phyloP scores from a whole-genome alignment of 1,140 invertebrate genomes.

The Harpegnathos saltator region DNA sequence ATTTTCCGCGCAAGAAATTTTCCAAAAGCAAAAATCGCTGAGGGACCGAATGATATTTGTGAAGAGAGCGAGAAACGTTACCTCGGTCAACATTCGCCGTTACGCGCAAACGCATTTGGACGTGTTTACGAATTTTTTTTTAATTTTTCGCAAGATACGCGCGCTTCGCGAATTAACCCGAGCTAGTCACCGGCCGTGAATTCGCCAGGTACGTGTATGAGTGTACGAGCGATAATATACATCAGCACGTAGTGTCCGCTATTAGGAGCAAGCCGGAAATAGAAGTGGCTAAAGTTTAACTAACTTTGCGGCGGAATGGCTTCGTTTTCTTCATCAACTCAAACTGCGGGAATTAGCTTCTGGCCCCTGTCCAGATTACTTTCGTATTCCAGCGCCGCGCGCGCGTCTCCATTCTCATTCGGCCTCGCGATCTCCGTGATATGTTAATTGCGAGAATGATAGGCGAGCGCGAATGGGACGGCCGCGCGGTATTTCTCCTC shows the following conservation, averaged over 20 bases:
- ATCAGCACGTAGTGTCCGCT: slow-evolving; percentile 56
- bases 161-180: too few species aligned
- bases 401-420: slow-evolving; percentile 65
- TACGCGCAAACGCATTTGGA: not conserved
- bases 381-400: slow-evolving; percentile 48
- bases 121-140: not conserved
- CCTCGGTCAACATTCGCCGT: too few species aligned
- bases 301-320: slow-evolving; percentile 74
- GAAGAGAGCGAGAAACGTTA: too few species aligned
- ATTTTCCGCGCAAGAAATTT: too few species aligned
- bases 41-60: too few species aligned
- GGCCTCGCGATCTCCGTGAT: slow-evolving; percentile 58
- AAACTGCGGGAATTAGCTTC: slow-evolving; percentile 80
- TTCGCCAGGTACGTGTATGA: not conserved
- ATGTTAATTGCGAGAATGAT: slow-evolving; percentile 67
- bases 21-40: too few species aligned
- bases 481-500: not conserved
- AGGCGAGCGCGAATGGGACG: slow-evolving; percentile 50
- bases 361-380: slow-evolving; percentile 81
- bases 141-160: too few species aligned
- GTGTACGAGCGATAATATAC: slow-evolving; percentile 24
- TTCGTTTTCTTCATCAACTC: slow-evolving; percentile 80
- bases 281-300: slow-evolving; percentile 80
- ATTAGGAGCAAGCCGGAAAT: slow-evolving; percentile 78
- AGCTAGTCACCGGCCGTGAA: too few species aligned